A percentile compares a stretch with the other conserved stretches of the same genome.
Conservation (phyloP, 92 coral and sea anemone species). For the Zoanthus sociatus region DNA sequence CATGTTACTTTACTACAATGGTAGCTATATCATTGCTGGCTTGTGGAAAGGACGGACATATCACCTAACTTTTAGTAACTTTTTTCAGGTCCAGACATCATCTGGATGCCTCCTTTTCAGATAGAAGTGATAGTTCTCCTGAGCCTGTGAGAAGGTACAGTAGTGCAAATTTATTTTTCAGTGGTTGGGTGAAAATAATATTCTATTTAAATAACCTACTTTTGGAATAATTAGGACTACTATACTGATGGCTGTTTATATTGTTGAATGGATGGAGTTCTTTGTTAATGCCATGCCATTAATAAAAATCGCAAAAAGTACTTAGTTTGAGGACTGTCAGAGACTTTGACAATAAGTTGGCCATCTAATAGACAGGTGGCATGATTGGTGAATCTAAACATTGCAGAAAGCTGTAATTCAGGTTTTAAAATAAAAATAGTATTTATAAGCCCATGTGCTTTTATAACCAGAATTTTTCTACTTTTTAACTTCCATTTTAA, state of each 20-base stretch:
- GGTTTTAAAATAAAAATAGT: too few species aligned
- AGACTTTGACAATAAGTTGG: too few species aligned
- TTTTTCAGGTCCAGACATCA: background rate
- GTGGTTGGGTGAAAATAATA: background rate
- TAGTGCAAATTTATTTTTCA: background rate
- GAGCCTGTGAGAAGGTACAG: background rate
- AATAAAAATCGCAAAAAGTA: too few species aligned
- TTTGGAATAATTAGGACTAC: background rate
- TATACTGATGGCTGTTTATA: background rate
- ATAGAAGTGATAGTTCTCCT: background rate
- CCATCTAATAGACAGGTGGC: too few species aligned
- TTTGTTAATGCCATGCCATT: too few species aligned
- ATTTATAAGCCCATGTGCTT: too few species aligned
- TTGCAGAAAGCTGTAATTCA: too few species aligned
- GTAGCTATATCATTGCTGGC: conserved; percentile 1
- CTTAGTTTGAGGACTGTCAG: too few species aligned
- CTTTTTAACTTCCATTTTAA: too few species aligned
- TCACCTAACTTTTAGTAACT: background rate
- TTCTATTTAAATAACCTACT: background rate
- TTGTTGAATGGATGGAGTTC: background rate
- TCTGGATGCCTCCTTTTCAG: conserved; percentile 5
- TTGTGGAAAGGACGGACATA: background rate
- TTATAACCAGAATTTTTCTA: too few species aligned
- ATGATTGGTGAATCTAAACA: too few species aligned
- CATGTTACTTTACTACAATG: background rate